phyloP scores from a whole-genome alignment of 1,140 invertebrate species.

The Solenopsis fugax region DNA sequence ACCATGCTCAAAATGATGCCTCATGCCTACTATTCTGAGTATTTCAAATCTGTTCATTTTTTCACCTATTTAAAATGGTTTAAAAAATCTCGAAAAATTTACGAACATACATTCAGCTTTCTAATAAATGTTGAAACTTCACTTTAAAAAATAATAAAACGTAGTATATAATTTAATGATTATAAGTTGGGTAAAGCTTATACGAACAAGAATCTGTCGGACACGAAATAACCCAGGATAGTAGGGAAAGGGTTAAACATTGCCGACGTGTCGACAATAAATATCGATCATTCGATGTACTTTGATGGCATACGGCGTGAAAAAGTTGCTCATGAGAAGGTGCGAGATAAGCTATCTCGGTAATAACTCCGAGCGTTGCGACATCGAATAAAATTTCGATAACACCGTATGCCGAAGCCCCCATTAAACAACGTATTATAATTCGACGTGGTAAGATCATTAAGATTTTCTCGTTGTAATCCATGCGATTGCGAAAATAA shows the following conservation, averaged over 20 bases:
- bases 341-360: conserved; percentile 58
- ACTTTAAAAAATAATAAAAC: too few relatives aligned
- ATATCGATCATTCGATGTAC: conserved; percentile 4
- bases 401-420: neutral
- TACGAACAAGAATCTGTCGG: too few relatives aligned
- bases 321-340: conserved; percentile 21
- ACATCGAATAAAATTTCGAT: conserved; percentile 60
- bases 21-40: too few relatives aligned
- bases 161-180: too few relatives aligned
- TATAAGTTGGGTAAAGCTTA: too few relatives aligned
- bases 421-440: conserved; percentile 33
- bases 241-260: neutral
- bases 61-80: too few relatives aligned
- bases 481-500: conserved; percentile 4
- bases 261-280: neutral
- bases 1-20: too few relatives aligned
- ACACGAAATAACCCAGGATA: too few relatives aligned
- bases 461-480: conserved; percentile 42
- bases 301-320: neutral
- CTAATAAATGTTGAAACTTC: too few relatives aligned
- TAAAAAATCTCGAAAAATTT: too few relatives aligned
- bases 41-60: too few relatives aligned
- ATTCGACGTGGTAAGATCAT: conserved; percentile 16
- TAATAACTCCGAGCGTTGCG: conserved; percentile 50
- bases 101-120: too few relatives aligned